Conservation (phyloP, 2,113 vertebrate genomes). For the Malurus melanocephalus region DNA sequence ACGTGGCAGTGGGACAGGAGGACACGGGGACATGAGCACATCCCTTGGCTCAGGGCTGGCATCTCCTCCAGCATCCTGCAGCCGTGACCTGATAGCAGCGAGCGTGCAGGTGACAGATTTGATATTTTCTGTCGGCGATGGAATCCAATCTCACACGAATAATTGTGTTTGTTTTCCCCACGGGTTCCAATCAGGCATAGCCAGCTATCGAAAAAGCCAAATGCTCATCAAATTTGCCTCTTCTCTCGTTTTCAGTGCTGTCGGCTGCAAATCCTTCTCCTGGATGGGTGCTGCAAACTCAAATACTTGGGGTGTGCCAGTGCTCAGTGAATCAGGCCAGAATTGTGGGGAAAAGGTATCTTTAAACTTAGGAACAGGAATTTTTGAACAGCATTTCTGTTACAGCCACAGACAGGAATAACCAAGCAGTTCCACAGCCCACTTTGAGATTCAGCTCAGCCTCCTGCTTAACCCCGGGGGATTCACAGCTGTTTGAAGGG, state of each 20-base stretch:
- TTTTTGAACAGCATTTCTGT: neutral
- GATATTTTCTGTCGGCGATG: neutral
- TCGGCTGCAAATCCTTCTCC: neutral
- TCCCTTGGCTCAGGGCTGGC: rapidly evolving
- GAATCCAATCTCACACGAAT: constrained; percentile 47
- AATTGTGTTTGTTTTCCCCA: constrained; percentile 49
- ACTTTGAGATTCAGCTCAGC: neutral
- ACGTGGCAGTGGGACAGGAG: neutral
- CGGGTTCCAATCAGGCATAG: constrained; percentile 30
- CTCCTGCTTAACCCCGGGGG: neutral
- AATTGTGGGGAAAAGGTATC: neutral
- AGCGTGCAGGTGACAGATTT: neutral
- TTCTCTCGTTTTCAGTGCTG: constrained; percentile 1
- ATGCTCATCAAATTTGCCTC: constrained; percentile 34
- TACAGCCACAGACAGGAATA: neutral
- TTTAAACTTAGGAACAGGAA: rapidly evolving
- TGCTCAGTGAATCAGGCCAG: neutral
- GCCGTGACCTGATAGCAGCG: rapidly evolving
- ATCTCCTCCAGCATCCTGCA: neutral
- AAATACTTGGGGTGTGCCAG: neutral
- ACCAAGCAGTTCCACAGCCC: rapidly evolving
- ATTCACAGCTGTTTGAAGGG: neutral
- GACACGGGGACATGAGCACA: neutral
- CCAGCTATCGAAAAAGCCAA: constrained; percentile 8
- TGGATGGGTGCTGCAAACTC: neutral